These are phyloP conservation scores for Agrotis puta DNA, from an alignment of 2,888 invertebrate genomes.

Conservation along the genomic window DNA sequence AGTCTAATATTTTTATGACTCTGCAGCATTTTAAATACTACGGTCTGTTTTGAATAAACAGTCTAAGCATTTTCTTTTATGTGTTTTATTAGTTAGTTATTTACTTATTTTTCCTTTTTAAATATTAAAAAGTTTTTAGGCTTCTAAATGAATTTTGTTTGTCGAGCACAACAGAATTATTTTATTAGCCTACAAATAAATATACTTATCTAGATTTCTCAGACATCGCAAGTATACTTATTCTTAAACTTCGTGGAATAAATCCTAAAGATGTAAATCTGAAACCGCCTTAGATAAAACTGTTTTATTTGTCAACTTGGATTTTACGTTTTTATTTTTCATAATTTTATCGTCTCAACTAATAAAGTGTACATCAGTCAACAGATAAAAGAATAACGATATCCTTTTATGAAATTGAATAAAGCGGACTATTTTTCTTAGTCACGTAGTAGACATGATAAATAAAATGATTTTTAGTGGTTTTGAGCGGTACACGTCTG, in stretches of 20 bases:
- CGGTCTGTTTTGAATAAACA: not conserved
- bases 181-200: conserved; percentile 7
- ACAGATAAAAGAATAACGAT: conserved; percentile 30
- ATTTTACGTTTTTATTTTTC: conserved; percentile 44
- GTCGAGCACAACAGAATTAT: not conserved
- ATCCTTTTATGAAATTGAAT: conserved; percentile 29
- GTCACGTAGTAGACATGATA: conserved; percentile 7
- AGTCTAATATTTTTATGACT: no score
- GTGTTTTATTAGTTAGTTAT: no score
- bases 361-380: conserved; percentile 54
- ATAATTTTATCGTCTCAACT: conserved; percentile 36
- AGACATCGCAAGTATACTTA: conserved; percentile 10
- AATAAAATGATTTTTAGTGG: conserved; percentile 20
- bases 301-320: conserved; percentile 19
- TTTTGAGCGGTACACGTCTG: not conserved
- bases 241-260: conserved; percentile 13
- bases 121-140: not conserved
- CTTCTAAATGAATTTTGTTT: not conserved
- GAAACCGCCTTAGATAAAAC: conserved; percentile 16
- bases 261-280: conserved; percentile 21
- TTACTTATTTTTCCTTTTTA: no score
- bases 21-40: not conserved
- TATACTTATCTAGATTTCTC: not conserved
- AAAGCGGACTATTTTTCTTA: conserved; percentile 25
- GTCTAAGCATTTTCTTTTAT: not conserved